A percentile compares a stretch with the other conserved stretches of the same genome.
These are phyloP conservation scores for Morinoia aosen DNA, from an alignment of 2,888 invertebrate genomes.

Conservation along the genomic window DNA sequence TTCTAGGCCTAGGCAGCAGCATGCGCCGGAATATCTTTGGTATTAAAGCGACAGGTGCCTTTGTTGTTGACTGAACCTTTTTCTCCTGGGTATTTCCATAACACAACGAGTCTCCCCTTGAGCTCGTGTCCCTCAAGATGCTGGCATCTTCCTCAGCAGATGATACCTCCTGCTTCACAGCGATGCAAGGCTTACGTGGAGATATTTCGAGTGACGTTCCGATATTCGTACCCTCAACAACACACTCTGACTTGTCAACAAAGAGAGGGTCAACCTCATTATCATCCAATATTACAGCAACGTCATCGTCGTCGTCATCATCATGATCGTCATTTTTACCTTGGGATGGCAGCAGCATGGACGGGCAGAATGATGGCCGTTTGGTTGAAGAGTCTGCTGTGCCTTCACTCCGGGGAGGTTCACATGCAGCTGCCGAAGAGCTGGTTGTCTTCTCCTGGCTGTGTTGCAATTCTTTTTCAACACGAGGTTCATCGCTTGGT, in stretches of 20 bases:
- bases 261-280: background rate
- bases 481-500: background rate
- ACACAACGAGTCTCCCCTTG: background rate
- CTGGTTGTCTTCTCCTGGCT: background rate
- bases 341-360: background rate
- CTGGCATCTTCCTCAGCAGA: background rate
- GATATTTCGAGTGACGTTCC: background rate
- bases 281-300: constrained; percentile 6
- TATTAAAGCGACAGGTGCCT: background rate
- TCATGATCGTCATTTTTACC: background rate
- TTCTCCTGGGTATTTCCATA: background rate
- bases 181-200: background rate
- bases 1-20: background rate
- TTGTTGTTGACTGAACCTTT: background rate
- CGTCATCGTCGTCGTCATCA: background rate
- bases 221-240: background rate
- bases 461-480: background rate
- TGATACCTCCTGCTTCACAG: background rate
- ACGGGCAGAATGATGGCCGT: background rate
- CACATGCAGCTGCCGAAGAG: background rate
- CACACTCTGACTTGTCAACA: background rate
- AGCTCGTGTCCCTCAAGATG: background rate
- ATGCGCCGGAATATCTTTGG: background rate
- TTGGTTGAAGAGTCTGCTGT: background rate
- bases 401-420: background rate